phyloP scores from a whole-genome alignment of 37 sponge, comb jelly and placozoan species.

The Spongilla lacustris region DNA sequence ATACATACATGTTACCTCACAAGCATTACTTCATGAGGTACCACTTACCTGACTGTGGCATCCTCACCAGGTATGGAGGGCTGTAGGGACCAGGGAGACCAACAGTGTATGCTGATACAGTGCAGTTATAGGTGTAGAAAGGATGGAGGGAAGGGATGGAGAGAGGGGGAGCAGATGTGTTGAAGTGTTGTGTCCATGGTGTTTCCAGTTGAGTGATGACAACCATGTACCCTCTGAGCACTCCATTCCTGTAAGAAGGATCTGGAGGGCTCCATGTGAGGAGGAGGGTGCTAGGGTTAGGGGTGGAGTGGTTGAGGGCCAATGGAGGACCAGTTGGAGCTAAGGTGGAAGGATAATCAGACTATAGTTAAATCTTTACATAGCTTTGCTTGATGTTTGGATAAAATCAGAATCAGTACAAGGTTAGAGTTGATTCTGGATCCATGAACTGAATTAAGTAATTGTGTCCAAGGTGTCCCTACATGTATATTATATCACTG shows the following conservation, averaged over 20 bases:
- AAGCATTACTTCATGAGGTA: not conserved
- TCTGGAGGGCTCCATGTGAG: slow-evolving; percentile 35
- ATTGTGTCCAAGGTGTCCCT: too few species aligned
- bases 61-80: not conserved
- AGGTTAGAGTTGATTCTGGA: too few species aligned
- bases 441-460: too few species aligned
- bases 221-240: slow-evolving; percentile 29
- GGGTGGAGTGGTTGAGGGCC: not conserved
- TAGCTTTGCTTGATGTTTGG: too few species aligned
- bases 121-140: slow-evolving; percentile 14
- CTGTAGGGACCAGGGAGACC: slow-evolving; percentile 23
- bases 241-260: slow-evolving; percentile 30
- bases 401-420: too few species aligned
- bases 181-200: not conserved
- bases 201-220: slow-evolving; percentile 30
- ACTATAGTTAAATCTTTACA: too few species aligned
- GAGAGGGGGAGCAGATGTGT: not conserved
- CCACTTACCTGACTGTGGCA: slow-evolving; percentile 8
- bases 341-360: not conserved
- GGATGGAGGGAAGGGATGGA: slow-evolving; percentile 8
- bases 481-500: too few species aligned
- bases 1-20: not conserved
- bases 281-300: slow-evolving; percentile 7
- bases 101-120: slow-evolving; percentile 16
- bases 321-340: slow-evolving; percentile 31